These are phyloP conservation scores for Dendrolimus houi DNA, from an alignment of 2,888 invertebrate genomes.

Conservation along the genomic window DNA sequence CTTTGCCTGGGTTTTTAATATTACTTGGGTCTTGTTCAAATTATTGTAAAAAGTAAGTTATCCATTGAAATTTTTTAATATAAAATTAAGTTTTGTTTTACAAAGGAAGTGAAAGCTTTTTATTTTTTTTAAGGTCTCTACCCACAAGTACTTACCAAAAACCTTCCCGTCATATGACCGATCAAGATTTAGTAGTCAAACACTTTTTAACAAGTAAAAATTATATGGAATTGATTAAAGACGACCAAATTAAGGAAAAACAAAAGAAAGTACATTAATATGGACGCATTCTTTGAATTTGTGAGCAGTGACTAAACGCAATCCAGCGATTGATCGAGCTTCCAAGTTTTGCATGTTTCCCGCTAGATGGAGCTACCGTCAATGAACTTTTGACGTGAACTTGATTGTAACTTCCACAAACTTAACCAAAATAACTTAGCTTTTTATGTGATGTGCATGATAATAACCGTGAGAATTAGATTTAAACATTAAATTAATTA, in stretches of 20 bases:
- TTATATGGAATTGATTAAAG: constrained; percentile 36
- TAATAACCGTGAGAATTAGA: constrained; percentile 49
- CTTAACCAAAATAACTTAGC: constrained; percentile 70
- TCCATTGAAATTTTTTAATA: background rate
- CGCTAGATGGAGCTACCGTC: constrained; percentile 53
- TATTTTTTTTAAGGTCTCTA: constrained; percentile 19
- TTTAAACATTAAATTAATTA: constrained; percentile 35
- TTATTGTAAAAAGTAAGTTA: constrained; percentile 32
- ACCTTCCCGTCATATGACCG: constrained; percentile 33
- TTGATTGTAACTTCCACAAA: constrained; percentile 66
- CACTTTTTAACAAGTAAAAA: constrained; percentile 44
- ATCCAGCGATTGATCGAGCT: constrained; percentile 56
- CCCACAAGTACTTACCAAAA: constrained; percentile 12
- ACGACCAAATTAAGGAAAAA: constrained; percentile 3
- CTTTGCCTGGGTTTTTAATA: constrained; percentile 43
- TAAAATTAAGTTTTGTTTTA: too few relatives aligned
- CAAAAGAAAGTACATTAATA: constrained; percentile 15
- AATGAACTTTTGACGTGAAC: constrained; percentile 76
- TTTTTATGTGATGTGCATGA: constrained; percentile 60
- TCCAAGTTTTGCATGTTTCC: constrained; percentile 45
- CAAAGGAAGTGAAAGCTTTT: background rate
- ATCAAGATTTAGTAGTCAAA: constrained; percentile 44
- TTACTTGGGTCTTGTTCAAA: constrained; percentile 33
- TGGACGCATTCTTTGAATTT: constrained; percentile 38
- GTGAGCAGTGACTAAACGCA: constrained; percentile 32